phyloP scores from a whole-genome alignment of 1,140 invertebrate species.

The Harpegnathos saltator region DNA sequence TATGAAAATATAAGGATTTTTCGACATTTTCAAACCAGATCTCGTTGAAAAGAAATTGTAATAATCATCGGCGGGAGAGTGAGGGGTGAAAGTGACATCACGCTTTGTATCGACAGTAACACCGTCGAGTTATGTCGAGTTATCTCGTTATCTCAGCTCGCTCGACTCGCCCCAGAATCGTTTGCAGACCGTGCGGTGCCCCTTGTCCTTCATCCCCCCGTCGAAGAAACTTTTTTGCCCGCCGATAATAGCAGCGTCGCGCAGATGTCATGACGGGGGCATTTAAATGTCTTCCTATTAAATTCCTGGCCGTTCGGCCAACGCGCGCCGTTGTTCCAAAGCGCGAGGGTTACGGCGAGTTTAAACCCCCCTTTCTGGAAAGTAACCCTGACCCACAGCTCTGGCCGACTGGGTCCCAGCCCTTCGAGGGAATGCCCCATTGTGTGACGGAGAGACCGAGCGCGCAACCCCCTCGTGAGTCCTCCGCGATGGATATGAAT shows the following conservation, averaged over 20 bases:
- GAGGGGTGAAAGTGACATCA: too few relatives aligned
- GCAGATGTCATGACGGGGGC: conserved; percentile 33
- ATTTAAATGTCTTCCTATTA: conserved; percentile 77
- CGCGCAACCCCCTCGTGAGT: conserved; percentile 12
- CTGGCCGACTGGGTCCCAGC: conserved; percentile 71
- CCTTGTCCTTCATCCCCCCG: background rate
- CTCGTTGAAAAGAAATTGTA: too few relatives aligned
- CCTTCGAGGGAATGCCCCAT: conserved; percentile 80
- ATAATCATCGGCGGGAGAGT: too few relatives aligned
- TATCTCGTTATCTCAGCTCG: too few relatives aligned
- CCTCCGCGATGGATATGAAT: conserved; percentile 66
- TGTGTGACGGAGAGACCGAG: conserved; percentile 68
- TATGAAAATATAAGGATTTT: too few relatives aligned
- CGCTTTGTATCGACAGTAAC: too few relatives aligned
- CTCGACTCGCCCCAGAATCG: background rate
- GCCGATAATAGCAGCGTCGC: conserved; percentile 1
- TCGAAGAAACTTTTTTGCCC: conserved; percentile 11
- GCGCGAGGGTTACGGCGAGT: conserved; percentile 39
- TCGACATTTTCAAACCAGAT: too few relatives aligned
- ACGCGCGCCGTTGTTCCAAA: background rate
- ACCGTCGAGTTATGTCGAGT: too few relatives aligned
- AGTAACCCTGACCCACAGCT: conserved; percentile 84
- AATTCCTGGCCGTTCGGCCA: conserved; percentile 61
- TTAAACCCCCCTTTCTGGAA: conserved; percentile 64
- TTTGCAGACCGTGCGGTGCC: background rate